A percentile compares a stretch with the other conserved stretches of the same genome.
phyloP scores from a whole-genome alignment of 64 coral and sea anemone genomes.

The Catalaphyllia jardinei region DNA sequence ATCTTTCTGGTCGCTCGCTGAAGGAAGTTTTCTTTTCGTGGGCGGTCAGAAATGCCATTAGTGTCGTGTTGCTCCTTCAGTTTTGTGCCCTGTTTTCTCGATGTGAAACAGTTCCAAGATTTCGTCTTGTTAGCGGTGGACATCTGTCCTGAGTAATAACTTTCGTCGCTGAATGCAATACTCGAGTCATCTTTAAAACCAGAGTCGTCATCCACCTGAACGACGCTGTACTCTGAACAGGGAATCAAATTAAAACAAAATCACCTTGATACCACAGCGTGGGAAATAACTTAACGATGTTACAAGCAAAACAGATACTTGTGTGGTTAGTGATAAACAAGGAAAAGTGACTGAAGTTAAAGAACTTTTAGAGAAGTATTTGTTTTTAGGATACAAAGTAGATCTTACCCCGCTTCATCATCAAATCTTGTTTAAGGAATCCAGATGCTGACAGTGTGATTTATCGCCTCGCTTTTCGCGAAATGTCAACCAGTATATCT shows the following conservation, averaged over 20 bases:
- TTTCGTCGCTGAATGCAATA: neutral
- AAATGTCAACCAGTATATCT: neutral
- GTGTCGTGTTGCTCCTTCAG: neutral
- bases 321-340: neutral
- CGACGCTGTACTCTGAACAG: conserved; percentile 12
- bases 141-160: neutral
- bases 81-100: neutral
- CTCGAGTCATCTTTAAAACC: conserved; percentile 40
- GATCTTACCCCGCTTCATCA: conserved; percentile 4
- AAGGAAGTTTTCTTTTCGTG: conserved; percentile 21
- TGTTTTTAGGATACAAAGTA: neutral
- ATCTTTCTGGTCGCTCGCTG: conserved; percentile 14
- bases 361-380: neutral
- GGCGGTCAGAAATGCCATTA: neutral
- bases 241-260: neutral
- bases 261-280: too few relatives aligned
- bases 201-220: conserved; percentile 30
- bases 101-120: neutral
- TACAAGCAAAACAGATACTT: neutral
- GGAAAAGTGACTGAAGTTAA: neutral
- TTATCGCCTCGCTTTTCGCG: neutral
- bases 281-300: too few relatives aligned
- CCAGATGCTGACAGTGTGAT: neutral
- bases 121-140: neutral
- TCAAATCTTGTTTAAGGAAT: neutral